Evolutionary conservation across 2,888 invertebrate species (phyloP), one percentile per base, ranked within the genome.

Genomic region (Tridacna gigas): DNA sequence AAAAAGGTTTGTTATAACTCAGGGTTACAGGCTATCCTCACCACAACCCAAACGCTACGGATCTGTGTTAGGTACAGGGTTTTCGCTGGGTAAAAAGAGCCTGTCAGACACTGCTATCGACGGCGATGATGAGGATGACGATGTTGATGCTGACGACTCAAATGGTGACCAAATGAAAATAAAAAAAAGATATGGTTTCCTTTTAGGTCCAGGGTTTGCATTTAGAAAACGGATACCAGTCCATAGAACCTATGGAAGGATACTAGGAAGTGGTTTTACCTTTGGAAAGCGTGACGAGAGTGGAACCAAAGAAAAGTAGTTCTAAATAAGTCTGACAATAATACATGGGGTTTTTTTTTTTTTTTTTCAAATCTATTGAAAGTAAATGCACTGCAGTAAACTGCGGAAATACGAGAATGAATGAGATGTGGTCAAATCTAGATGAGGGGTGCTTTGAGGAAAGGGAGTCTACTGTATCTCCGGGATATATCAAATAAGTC

Each of bases 21-120:
- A 71, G 22, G 71, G 71, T 0, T 22, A 71, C 51, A 71, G 51
- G 51, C 71, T 51, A 18, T 9, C 56, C 0, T 22, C 51, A 26
- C 47, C 13, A 60, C 18, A 47, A 60, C 26, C 61, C 22, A 80
- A 78, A 67, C 67, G 80, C 56, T 84, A 73, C 60, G 84, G 84
- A 7, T 74, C 74, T 56, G 74, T 84, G 61, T 56, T 84, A 15
- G 82, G 82, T 2, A 65, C 60, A 37, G 84, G 84, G 0, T 84
- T 82, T 67, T 22, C 82, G 13, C 77, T 82, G 25, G 84, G 84
- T 26, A 84, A 84, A 61, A 74, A 63, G 63, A 47, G 28, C n/a
- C 18, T 18, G 20, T n/a, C 22, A 26, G 60, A 60, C 0, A n/a
- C 56, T 56, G 60, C 18, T 12, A 26, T 20, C 28, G 26, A 22